Evolutionary conservation across 2,797 vertebrate species (phyloP), one percentile per base, ranked within the genome.

Genomic region (Acanthopagrus latus): DNA sequence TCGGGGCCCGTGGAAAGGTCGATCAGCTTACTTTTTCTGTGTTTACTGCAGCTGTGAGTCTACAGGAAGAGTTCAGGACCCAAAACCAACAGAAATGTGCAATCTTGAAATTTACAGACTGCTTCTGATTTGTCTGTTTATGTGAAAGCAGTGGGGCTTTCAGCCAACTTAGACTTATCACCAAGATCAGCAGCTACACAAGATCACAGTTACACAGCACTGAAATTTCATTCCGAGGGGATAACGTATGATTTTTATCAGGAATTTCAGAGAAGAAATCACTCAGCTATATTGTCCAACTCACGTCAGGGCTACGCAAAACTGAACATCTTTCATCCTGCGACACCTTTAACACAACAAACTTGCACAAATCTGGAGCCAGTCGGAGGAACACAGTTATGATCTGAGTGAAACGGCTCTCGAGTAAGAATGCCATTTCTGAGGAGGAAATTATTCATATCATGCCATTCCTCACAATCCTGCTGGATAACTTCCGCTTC

Each of bases 401-500:
- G 59, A 78, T 6, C 4, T 57, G 41, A 73, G 60, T 56, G 58
- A 81, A 79, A 69, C 65, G 25, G 48, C 67, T 81, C 60, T 67
- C n/a, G 68, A 67, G 62, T 60, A 16, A 89, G 87, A 74, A 57
- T 25, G 14, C 48, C 29, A 27, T 70, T 71, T 64, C 57, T 63
- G 21, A 13, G 66, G 66, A 59, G 79, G 64, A 83, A 74, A 86
- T 67, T 21, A 90, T 89, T 90, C 88, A 78, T 78, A 69, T 86
- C 90, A 84, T 89, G 63, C 85, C 92, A 93, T 93, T 93, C 90
- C 80, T 67, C 70, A 47, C 68, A 57, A 69, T 92, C 90, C 89
- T 78, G 69, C 72, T 76, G 88, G 81, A 93, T 33, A 74, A 89
- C 90, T 89, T 95, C 93, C 89, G 90, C 91, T 87, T 73, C 76